These are phyloP conservation scores for Vipera latastei DNA, from an alignment of 2,797 vertebrate genomes.

Conservation along the genomic window DNA sequence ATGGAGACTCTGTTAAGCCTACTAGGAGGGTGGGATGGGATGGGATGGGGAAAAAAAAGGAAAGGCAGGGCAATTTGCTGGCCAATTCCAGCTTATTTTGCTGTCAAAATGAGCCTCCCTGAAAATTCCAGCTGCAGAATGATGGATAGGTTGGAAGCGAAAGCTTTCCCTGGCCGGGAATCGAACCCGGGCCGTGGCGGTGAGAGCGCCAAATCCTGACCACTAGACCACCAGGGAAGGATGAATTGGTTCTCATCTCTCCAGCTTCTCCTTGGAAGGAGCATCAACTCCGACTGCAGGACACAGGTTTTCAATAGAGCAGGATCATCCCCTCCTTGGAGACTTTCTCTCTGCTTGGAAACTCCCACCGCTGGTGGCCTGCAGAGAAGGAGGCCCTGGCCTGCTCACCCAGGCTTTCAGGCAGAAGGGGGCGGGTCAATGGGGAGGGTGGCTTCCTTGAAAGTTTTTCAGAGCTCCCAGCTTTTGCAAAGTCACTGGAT, in stretches of 20 bases:
- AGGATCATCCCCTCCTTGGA: too few species aligned
- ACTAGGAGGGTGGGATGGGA: neutral
- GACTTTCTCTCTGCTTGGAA: too few species aligned
- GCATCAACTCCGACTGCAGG: too few species aligned
- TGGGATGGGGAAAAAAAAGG: neutral
- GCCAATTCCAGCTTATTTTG: neutral
- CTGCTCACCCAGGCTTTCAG: too few species aligned
- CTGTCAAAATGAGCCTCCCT: neutral
- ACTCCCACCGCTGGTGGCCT: too few species aligned
- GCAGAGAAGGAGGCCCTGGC: too few species aligned
- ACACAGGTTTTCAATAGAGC: too few species aligned
- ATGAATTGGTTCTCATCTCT: rapidly evolving
- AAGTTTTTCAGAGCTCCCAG: too few species aligned
- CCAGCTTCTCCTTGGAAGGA: neutral
- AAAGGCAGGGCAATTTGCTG: neutral
- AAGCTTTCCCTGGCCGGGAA: neutral
- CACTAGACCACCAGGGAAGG: conserved; percentile 5
- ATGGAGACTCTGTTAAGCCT: neutral
- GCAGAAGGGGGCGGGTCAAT: too few species aligned
- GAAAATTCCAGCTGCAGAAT: neutral
- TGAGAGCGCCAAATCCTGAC: neutral
- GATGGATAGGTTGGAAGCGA: rapidly evolving
- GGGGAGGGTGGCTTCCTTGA: too few species aligned
- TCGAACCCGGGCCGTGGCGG: neutral
- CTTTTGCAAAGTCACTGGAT: too few species aligned